Conservation (phyloP, 2,113 vertebrate species). For the Paradoxurus hermaphroditus region DNA sequence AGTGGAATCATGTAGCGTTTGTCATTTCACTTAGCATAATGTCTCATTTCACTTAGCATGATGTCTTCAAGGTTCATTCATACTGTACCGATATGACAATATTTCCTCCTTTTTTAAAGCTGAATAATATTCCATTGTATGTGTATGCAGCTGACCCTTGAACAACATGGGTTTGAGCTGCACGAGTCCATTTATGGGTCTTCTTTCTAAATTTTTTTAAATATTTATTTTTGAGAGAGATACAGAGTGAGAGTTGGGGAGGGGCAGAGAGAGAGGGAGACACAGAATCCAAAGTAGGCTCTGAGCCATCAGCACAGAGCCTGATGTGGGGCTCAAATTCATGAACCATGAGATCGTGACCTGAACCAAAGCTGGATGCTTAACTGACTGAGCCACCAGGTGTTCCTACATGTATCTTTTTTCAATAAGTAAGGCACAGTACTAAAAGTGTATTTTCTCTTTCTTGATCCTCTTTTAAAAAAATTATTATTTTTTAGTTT, state of each 20-base stretch:
- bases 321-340: too few species aligned
- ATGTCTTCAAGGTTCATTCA: background rate
- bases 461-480: too few species aligned
- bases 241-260: too few species aligned
- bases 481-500: too few species aligned
- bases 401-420: background rate
- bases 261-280: too few species aligned
- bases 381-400: too few species aligned
- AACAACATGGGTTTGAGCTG: background rate
- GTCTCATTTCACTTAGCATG: background rate
- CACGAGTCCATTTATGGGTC: background rate
- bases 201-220: background rate
- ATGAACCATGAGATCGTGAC: too few species aligned
- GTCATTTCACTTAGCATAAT: too few species aligned
- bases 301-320: too few species aligned
- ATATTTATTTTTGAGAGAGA: too few species aligned
- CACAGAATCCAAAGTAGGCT: too few species aligned
- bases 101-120: background rate
- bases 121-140: background rate
- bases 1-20: background rate
- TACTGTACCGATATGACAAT: background rate
- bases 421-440: background rate
- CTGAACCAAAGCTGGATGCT: too few species aligned
- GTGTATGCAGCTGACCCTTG: background rate
- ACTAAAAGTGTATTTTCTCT: background rate